Base-by-base conservation (phyloP, 2,888 invertebrate genomes). In the Odontothrips loti region DNA sequence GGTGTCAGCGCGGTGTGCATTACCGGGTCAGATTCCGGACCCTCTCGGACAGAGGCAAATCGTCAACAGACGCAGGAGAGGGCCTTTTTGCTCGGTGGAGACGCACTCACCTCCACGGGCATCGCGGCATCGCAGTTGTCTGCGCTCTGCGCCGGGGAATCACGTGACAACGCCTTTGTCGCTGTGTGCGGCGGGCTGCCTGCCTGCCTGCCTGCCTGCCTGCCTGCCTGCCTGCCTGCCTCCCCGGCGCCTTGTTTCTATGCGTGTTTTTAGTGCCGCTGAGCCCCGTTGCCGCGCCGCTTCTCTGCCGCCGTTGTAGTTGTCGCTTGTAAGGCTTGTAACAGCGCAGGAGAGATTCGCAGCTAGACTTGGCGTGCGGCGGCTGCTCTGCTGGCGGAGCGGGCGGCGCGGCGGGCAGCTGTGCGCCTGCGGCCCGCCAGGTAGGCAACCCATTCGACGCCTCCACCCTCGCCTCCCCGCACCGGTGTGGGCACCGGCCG, bases 361-460 rank as follows among this genome's bases (percentile, higher is more conserved):
- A 43, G 34, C 34, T 43, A 43, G 34, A 2, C 34, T 6, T 6
- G 34, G 2, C 34, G 12, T 9, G 63, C 6, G n/a, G 63, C 63
- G n/a, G 68, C 68, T 23, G 68, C 68, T 0, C 4, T 20, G 68
- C 68, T n/a, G n/a, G 58, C n/a, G 78, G 47, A 29, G 80, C 48
- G 51, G 79, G 78, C 75, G 51, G 75, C 34, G 80, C 48, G 47
- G 80, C 68, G 17, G 81, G 78, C 34, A 58, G 80, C 23, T 58
- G 23, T 20, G 15, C 81, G 79, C 80, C 58, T 78, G 80, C 68
- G 23, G 27, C n/a, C 68, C 47, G 29, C 58, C 23, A 27, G 68
- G 68, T 75, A 75, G 68, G 68, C 68, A 75, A 75, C 68, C 68
- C 68, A 75, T 75, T 75, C 27, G 68, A 75, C 81, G 79, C 48